phyloP scores from a whole-genome alignment of 2,113 vertebrate species.

The Natator depressus region DNA sequence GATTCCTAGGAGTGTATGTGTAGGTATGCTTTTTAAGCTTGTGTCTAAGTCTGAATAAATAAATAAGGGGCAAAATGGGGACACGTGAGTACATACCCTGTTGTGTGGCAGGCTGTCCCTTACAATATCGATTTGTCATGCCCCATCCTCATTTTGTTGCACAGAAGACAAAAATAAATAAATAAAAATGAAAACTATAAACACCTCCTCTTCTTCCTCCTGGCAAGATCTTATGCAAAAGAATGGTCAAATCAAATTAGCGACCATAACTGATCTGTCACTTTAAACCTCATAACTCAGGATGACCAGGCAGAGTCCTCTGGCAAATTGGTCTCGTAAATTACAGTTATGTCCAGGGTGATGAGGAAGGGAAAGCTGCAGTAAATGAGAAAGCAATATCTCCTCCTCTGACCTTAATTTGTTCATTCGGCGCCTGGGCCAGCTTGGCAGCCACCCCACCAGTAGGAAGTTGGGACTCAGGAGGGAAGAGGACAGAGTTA shows the following conservation, averaged over 20 bases:
- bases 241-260: slow-evolving; percentile 9
- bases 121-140: neutral
- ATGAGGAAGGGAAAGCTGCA: slow-evolving; percentile 80
- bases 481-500: neutral
- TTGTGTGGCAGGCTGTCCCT: neutral
- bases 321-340: slow-evolving; percentile 86
- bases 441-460: neutral
- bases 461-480: neutral
- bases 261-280: slow-evolving; percentile 60
- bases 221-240: neutral
- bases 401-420: slow-evolving; percentile 27
- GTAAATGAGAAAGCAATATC: slow-evolving; percentile 82
- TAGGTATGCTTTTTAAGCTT: neutral
- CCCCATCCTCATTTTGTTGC: neutral
- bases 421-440: slow-evolving; percentile 58
- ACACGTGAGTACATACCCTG: neutral
- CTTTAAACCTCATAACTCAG: slow-evolving; percentile 73
- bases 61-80: neutral
- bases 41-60: neutral
- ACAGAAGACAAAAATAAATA: neutral
- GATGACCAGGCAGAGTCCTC: slow-evolving; percentile 75
- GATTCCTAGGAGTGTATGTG: neutral
- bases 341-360: slow-evolving; percentile 74
- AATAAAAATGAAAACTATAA: neutral
- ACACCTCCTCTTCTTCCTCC: neutral